Evolutionary conservation across 1,140 invertebrate genomes (phyloP).

Genomic region (Apocrypta bakeri): DNA sequence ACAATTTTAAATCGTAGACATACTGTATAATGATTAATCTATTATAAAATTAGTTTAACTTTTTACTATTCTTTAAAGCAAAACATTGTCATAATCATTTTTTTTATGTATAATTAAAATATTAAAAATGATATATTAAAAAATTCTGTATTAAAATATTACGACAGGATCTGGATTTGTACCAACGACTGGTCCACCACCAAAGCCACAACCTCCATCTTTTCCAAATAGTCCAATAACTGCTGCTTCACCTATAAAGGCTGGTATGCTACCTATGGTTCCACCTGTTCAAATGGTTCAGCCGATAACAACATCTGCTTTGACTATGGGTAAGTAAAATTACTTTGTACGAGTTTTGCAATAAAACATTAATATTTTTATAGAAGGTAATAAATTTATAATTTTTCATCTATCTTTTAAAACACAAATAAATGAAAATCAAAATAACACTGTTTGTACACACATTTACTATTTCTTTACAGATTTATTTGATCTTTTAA

Average conservation of each 20-base stretch:
- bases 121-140: neutral
- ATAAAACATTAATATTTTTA: slow-evolving; percentile 38
- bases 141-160: slow-evolving; percentile 27
- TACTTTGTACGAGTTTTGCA: slow-evolving; percentile 13
- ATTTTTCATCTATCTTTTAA: slow-evolving; percentile 15
- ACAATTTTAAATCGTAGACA: neutral
- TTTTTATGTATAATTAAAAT: neutral
- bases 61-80: neutral
- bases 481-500: slow-evolving; percentile 69
- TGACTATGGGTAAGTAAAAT: slow-evolving; percentile 61
- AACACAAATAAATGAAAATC: slow-evolving; percentile 3
- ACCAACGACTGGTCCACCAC: slow-evolving; percentile 65
- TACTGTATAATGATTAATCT: neutral
- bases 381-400: neutral
- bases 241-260: slow-evolving; percentile 58
- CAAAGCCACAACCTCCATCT: slow-evolving; percentile 71
- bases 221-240: slow-evolving; percentile 71
- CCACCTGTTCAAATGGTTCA: slow-evolving; percentile 61
- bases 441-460: slow-evolving; percentile 25
- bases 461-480: slow-evolving; percentile 60
- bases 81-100: neutral
- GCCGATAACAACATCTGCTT: slow-evolving; percentile 58
- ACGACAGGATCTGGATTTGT: slow-evolving; percentile 66
- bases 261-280: slow-evolving; percentile 51
- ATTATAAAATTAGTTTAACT: slow-evolving; percentile 12